Evolutionary conservation across 1,140 invertebrate species (phyloP), one percentile per base, ranked within the genome.

Genomic region (Apis dorsata): DNA sequence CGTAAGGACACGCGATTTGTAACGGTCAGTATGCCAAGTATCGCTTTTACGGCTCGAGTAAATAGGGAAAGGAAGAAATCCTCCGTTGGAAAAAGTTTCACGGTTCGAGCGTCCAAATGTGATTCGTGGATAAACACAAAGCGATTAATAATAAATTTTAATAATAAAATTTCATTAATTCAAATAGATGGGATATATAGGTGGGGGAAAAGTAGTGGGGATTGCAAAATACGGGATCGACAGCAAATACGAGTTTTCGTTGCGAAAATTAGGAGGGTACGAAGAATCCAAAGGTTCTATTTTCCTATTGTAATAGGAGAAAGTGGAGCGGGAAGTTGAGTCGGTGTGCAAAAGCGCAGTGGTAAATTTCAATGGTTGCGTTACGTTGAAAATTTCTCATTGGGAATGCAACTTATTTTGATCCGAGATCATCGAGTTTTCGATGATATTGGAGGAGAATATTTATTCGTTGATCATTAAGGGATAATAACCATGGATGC

Each of bases 261-360:
- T 78, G 86, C 84, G 85, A 79, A 86, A 91, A 89, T 91, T 90
- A 88, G 68, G 86, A 85, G 84, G 77, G 83, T 57, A 82, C 78
- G 79, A 34, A 63, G 69, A 85, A 86, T 85, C 68, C 65, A 87
- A 71, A 87, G 75, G 82, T 86, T 90, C 84, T 86, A 90, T 44
- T 44, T 44, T 44, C 34, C 34, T 34, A 44, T 91, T 90, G 86
- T 87, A 87, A 88, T 84, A 70, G 83, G 90, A 91, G 90, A 91
- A 91, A 91, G 90, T 84, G 53, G 57, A 77, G 76, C 85, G 66
- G 85, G 83, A 86, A 87, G 85, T 88, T 62, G 70, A 88, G 84
- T 77, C 79, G 83, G 88, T 79, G 73, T 84, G 89, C 73, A 84
- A 89, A 89, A 88, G 84, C 59, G 55, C 65, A 68, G 60, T 62